Evolutionary conservation across 92 coral and sea anemone genomes (phyloP).

Genomic region (Parazoanthus atlanticus): DNA sequence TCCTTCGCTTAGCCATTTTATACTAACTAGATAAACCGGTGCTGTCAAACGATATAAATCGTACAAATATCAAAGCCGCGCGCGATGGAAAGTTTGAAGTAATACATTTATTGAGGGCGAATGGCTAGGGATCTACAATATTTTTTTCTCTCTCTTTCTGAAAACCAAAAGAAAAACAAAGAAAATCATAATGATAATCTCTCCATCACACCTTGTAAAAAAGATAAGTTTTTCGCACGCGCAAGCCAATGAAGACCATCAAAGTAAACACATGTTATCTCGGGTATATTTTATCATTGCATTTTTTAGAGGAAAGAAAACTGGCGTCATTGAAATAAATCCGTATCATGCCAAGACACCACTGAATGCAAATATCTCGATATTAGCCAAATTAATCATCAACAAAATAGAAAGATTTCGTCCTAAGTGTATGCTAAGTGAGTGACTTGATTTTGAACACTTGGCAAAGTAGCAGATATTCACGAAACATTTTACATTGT

Average conservation of each 20-base stretch:
- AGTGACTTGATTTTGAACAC: neutral
- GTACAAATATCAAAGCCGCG: neutral
- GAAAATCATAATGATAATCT: conserved; percentile 9
- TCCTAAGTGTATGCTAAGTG: conserved; percentile 1
- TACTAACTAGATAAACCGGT: conserved; percentile 53
- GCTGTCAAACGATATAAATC: neutral
- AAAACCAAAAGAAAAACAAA: conserved; percentile 30
- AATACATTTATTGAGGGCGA: neutral
- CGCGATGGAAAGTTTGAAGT: neutral
- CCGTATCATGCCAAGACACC: conserved; percentile 29
- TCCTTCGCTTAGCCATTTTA: conserved; percentile 49
- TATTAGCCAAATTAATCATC: conserved; percentile 42
- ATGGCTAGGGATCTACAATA: neutral
- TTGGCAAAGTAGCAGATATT: neutral
- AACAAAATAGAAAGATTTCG: conserved; percentile 6
- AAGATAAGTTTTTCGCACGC: conserved; percentile 28
- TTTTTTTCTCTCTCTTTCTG: neutral
- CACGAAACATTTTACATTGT: neutral
- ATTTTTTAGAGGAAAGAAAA: conserved; percentile 33
- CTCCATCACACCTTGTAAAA: conserved; percentile 35
- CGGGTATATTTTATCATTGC: conserved; percentile 32
- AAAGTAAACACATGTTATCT: conserved; percentile 38
- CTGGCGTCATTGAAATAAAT: conserved; percentile 46
- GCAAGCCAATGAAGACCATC: neutral
- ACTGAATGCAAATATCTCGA: conserved; percentile 31